Evolutionary conservation across 2,797 vertebrate species (phyloP).

Genomic region (Crocodylus rhombifer): DNA sequence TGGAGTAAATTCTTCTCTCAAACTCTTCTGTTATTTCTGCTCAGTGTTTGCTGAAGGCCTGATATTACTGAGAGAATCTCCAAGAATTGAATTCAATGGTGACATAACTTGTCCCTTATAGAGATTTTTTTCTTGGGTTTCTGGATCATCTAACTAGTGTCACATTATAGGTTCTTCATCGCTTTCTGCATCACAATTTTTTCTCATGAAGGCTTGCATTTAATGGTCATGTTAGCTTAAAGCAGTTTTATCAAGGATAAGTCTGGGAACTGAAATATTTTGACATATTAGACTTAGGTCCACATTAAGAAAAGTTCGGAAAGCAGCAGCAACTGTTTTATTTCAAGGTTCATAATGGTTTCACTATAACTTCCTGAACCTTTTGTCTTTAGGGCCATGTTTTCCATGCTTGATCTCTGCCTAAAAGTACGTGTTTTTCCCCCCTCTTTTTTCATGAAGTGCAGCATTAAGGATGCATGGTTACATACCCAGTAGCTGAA

Average conservation of each 20-base stretch:
- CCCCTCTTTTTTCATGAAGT: neutral
- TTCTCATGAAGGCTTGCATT: neutral
- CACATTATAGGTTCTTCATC: neutral
- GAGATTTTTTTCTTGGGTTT: neutral
- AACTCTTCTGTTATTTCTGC: neutral
- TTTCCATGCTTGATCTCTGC: neutral
- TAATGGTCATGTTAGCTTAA: neutral
- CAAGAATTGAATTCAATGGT: neutral
- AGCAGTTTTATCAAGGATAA: neutral
- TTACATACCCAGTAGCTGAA: neutral
- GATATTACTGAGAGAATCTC: neutral
- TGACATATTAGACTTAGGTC: neutral
- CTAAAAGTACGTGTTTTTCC: neutral
- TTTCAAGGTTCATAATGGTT: neutral
- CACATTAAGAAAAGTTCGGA: neutral
- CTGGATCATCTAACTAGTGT: neutral
- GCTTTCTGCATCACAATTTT: neutral
- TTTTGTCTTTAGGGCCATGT: neutral
- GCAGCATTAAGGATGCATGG: accelerated
- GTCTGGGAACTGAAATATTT: neutral
- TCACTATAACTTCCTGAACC: neutral
- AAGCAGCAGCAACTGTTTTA: neutral
- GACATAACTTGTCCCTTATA: neutral
- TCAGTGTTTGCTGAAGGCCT: neutral
- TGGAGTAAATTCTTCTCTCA: neutral